phyloP scores from a whole-genome alignment of 2,797 vertebrate genomes.

The Semaprochilodus insignis region DNA sequence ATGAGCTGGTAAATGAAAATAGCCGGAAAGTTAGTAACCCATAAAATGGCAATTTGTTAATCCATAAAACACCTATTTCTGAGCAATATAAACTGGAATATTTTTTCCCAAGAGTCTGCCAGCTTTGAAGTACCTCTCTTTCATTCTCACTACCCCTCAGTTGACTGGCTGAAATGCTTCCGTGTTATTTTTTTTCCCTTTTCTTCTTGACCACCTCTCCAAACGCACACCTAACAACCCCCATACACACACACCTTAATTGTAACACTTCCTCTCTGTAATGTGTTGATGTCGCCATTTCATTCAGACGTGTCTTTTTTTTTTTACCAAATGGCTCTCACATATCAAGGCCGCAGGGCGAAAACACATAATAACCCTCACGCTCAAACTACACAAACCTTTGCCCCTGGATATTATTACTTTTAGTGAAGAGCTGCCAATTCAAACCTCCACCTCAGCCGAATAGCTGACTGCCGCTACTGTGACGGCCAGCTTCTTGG shows the following conservation, averaged over 20 bases:
- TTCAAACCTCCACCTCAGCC: slow-evolving; percentile 31
- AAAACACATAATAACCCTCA: slow-evolving; percentile 45
- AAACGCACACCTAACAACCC: background rate
- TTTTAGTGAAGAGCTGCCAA: slow-evolving; percentile 43
- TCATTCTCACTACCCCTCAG: background rate
- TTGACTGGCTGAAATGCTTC: slow-evolving; percentile 12
- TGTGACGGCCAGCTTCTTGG: slow-evolving; percentile 12
- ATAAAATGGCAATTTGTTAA: slow-evolving; percentile 46
- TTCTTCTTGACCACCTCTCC: background rate
- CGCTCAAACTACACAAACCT: slow-evolving; percentile 44
- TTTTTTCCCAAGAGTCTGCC: background rate
- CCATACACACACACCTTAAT: slow-evolving; percentile 35
- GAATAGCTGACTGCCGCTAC: slow-evolving; percentile 40
- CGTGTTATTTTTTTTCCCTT: background rate
- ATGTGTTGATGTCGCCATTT: slow-evolving; percentile 42
- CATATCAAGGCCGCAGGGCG: slow-evolving; percentile 50
- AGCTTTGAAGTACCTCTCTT: slow-evolving; percentile 20
- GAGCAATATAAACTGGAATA: slow-evolving; percentile 15
- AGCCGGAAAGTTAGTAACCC: slow-evolving; percentile 45
- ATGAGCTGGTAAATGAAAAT: slow-evolving; percentile 39
- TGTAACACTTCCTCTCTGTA: slow-evolving; percentile 29
- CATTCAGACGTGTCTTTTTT: slow-evolving; percentile 45
- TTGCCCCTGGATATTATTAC: slow-evolving; percentile 55
- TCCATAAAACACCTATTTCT: slow-evolving; percentile 43
- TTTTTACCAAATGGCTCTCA: slow-evolving; percentile 38